Conservation (phyloP, 2,888 invertebrate species). For the Pristionchus arcanus region DNA sequence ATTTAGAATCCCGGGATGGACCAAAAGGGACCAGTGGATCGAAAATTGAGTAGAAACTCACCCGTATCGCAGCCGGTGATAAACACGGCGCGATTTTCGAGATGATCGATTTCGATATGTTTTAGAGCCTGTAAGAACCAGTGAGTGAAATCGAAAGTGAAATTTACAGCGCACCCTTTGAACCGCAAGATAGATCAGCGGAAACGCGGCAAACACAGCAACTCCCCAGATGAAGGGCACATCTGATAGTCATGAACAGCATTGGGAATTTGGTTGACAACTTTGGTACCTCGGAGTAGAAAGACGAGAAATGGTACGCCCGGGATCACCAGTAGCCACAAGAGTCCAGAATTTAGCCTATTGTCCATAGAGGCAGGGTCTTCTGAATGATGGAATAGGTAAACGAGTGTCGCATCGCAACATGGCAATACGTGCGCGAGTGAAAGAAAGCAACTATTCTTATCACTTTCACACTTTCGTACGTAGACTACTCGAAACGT, state of each 20-base stretch:
- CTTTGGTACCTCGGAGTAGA: neutral
- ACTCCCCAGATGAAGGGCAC: constrained; percentile 2
- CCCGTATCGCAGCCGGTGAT: constrained; percentile 50
- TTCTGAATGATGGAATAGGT: too few species aligned
- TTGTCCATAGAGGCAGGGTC: neutral
- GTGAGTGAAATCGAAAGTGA: neutral
- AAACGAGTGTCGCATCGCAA: too few species aligned
- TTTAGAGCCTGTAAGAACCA: neutral
- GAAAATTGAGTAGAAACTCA: neutral
- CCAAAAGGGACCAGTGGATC: too few species aligned
- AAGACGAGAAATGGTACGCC: neutral
- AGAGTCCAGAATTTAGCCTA: neutral
- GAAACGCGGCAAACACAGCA: neutral
- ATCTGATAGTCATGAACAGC: neutral
- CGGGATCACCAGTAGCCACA: neutral
- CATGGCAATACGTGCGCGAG: too few species aligned
- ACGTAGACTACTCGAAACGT: too few species aligned
- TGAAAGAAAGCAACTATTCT: too few species aligned
- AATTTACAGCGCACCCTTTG: neutral
- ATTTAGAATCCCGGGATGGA: too few species aligned
- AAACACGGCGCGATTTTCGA: constrained; percentile 26
- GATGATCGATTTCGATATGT: neutral
- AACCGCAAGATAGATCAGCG: neutral
- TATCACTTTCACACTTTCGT: too few species aligned
- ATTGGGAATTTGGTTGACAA: neutral